Base-by-base conservation (phyloP, 2,888 invertebrate genomes). In the Tillus elongatus region DNA sequence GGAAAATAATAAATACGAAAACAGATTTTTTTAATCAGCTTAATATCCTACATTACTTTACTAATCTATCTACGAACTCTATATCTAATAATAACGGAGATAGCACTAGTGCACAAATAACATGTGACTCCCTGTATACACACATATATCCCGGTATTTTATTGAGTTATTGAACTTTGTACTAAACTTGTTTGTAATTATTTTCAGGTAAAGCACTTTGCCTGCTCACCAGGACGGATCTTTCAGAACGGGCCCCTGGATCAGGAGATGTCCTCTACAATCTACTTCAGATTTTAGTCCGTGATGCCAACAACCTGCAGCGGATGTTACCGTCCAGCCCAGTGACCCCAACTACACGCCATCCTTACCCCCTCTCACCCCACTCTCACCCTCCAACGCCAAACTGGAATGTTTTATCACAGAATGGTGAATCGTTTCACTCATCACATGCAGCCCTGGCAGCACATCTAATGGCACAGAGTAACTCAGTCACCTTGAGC, bases 201-300 rank as follows among this genome's bases (percentile, higher is more conserved):
- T 53, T 60, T 60, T 35, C 68, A 85, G 84, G 85, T 41, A 95
- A 95, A 69, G 95, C 93, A 2, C 69, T 95, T 52, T 91, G 91
- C 61, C 73, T 95, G 32, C 69, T 95, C 45, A 92, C 87, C 31
- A 84, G 92, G 63, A 79, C 79, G 10, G 93, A 95, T 66, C 76
- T 95, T 51, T 85, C 86, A 14, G 91, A 92, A 59, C 74, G 95
- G 39, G 89, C 90, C 51, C 92, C 93, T 0, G 86, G 89, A 12
- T 89, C 90, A 16, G 95, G 95, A 2, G 95, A 95, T 62, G 86
- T 95, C 12, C 70, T 95, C 43, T 91, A 90, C 71, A 95, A 95
- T 67, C 89, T 91, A 16, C 73, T 95, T 30, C 86, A 88, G 62
- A 82, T 91, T 73, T 68, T 91, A 42, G 81, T 88, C 36, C 77